Base-by-base conservation (phyloP, 2,797 vertebrate species). In the Florisuga fusca region DNA sequence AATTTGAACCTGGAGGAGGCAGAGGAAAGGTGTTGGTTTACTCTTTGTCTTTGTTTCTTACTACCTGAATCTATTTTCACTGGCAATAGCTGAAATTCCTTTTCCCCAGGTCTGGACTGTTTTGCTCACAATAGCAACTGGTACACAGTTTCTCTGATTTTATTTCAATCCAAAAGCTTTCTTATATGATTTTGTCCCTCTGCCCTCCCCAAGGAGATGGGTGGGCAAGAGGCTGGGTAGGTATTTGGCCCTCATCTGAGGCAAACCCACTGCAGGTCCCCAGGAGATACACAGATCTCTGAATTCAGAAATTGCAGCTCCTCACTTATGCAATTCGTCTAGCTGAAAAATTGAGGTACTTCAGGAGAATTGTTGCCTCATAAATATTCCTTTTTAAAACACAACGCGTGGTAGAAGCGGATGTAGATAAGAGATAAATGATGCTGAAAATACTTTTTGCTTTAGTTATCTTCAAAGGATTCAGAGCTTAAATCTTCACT, bases 371-470 rank as follows among this genome's bases (percentile, higher is more conserved):
- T 89, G 72, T 38, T 68, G 54, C 51, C 84, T 87, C 61, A 93
- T 92, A 95, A 94, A 92, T 92, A 92, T 77, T 91, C 61, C 33
- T 77, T 58, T 89, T 87, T 77, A 78, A 63, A 85, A 80, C 46
- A 91, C 79, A 89, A 82, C 34, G 57, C 68, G 87, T 87, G 15
- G 57, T 57, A 84, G 89, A 84, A 77, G 68, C 69, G 93, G 68
- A 68, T 74, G 57, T 23, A 90, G 84, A 84, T 89, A 93, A 94
- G 84, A 43, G 41, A 89, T 26, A 93, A 93, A 87, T 67, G 29
- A 87, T 26, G 33, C 29, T 92, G 81, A 87, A 93, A 94, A 92
- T 31, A 77, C 45, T 67, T 92, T 79, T 87, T 87, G 13, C 61
- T 43, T 94, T 45, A 12, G 13, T 80, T 94, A 63, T 78, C 76